Conservation (phyloP, 2,113 vertebrate genomes). For the Chloropsis cyanopogon region DNA sequence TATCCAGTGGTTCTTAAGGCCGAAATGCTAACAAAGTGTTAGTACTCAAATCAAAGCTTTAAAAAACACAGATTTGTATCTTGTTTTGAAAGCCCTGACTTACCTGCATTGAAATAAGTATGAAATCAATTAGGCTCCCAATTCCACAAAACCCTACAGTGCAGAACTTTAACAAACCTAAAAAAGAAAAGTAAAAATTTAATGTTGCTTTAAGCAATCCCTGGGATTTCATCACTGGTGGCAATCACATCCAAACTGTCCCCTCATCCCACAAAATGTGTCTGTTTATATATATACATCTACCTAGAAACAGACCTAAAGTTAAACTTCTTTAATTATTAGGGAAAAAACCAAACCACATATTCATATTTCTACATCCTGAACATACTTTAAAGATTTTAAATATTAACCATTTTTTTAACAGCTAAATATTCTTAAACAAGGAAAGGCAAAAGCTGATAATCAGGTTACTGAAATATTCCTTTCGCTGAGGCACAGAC, state of each 20-base stretch:
- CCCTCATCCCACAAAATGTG: not conserved
- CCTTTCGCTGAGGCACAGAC: not conserved
- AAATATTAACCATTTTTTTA: not conserved
- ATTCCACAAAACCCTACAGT: conserved; percentile 99
- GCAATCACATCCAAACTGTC: not conserved
- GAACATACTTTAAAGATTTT: not conserved
- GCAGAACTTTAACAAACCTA: conserved; percentile 96
- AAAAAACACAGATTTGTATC: not conserved
- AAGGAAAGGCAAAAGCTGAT: not conserved
- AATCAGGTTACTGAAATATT: not conserved
- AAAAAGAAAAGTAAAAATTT: conserved; percentile 40
- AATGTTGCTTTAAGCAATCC: not conserved
- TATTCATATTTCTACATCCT: not conserved
- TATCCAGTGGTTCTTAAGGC: not conserved
- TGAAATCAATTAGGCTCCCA: conserved; percentile 94
- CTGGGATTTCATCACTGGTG: not conserved
- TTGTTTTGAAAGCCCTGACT: conserved; percentile 41
- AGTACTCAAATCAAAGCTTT: not conserved
- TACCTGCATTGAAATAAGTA: conserved; percentile 98
- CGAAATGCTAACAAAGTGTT: not conserved
- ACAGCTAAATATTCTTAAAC: not conserved
- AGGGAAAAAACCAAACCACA: not conserved
- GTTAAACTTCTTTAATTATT: not conserved
- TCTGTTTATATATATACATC: not conserved
- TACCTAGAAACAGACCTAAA: not conserved